phyloP scores from a whole-genome alignment of 2,888 invertebrate genomes.

The Pomacea canaliculata region DNA sequence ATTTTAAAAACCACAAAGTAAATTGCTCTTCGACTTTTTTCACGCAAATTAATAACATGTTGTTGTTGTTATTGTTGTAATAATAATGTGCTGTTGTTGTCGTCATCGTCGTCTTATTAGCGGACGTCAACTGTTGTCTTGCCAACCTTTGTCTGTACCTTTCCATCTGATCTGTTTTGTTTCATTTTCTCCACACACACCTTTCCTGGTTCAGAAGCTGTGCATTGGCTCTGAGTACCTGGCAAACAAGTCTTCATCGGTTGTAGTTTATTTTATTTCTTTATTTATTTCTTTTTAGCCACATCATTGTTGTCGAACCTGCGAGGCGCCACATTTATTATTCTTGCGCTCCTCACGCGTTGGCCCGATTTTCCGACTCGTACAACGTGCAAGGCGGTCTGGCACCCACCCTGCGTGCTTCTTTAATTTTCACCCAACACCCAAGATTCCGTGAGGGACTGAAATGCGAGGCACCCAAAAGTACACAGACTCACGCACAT shows the following conservation, averaged over 20 bases:
- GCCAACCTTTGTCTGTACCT: too few relatives aligned
- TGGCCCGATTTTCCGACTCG: neutral
- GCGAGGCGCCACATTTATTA: slow-evolving; percentile 13
- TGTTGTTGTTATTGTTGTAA: too few relatives aligned
- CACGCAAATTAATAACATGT: too few relatives aligned
- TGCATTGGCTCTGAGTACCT: neutral
- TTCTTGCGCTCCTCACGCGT: slow-evolving; percentile 15
- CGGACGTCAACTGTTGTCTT: too few relatives aligned
- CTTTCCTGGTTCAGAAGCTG: neutral
- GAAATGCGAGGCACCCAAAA: slow-evolving; percentile 19
- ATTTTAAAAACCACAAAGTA: too few relatives aligned
- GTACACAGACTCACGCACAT: slow-evolving; percentile 21
- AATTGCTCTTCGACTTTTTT: too few relatives aligned
- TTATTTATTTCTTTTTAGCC: slow-evolving; percentile 7
- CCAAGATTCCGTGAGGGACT: slow-evolving; percentile 24
- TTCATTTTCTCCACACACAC: too few relatives aligned
- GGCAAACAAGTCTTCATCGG: neutral
- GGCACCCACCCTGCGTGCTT: slow-evolving; percentile 21
- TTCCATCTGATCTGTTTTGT: too few relatives aligned
- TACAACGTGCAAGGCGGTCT: neutral
- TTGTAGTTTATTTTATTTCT: neutral
- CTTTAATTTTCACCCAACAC: slow-evolving; percentile 28
- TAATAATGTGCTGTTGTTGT: too few relatives aligned
- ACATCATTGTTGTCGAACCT: slow-evolving; percentile 17
- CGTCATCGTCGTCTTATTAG: too few relatives aligned